Evolutionary conservation across 2,113 vertebrate genomes (phyloP).

Genomic region (Myxocyprinus asiaticus): DNA sequence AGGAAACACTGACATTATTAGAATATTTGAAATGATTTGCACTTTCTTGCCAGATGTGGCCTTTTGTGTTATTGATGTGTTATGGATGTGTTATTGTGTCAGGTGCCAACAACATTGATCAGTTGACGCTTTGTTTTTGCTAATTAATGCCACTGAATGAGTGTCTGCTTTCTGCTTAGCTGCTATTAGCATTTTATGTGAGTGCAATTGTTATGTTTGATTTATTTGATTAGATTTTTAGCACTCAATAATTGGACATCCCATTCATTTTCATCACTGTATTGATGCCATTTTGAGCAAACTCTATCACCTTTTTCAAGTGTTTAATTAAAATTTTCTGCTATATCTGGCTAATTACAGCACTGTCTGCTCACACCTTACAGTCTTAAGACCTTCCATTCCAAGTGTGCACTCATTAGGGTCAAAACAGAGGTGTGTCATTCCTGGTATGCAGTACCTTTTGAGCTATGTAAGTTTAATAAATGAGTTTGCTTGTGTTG

Average conservation of each 20-base stretch:
- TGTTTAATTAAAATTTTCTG: slow-evolving; percentile 45
- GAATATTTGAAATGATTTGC: too few species aligned
- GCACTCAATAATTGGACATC: slow-evolving; percentile 47
- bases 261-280: slow-evolving; percentile 32
- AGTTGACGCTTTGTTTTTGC: slow-evolving; percentile 34
- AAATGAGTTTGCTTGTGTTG: too few species aligned
- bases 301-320: slow-evolving; percentile 20
- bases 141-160: slow-evolving; percentile 42
- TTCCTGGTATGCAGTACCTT: not conserved
- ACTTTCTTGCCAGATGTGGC: too few species aligned
- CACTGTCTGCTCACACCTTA: not conserved
- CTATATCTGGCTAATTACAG: slow-evolving; percentile 16
- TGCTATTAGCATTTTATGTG: slow-evolving; percentile 29
- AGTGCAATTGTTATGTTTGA: slow-evolving; percentile 23
- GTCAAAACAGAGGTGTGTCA: too few species aligned
- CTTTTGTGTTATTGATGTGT: too few species aligned
- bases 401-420: not conserved
- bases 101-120: slow-evolving; percentile 31
- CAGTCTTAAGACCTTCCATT: not conserved
- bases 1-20: too few species aligned
- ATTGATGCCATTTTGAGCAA: slow-evolving; percentile 39
- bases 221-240: slow-evolving; percentile 52
- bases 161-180: not conserved
- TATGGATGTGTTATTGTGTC: not conserved
- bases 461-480: too few species aligned